Evolutionary conservation across 2,797 vertebrate species (phyloP).

Genomic region (Eremophila alpestris): DNA sequence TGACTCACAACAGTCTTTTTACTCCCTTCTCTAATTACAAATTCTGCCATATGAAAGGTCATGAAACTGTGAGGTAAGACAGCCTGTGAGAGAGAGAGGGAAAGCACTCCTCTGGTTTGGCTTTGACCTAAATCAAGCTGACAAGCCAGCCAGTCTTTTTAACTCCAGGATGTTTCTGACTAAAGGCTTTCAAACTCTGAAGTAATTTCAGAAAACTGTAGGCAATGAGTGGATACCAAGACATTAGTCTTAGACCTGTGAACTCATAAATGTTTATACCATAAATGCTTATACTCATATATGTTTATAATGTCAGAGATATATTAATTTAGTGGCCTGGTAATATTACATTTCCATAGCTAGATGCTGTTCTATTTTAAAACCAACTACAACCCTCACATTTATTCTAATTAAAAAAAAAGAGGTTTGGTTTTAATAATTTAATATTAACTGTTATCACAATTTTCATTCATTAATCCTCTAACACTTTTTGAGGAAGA

Average conservation of each 20-base stretch:
- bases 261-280: neutral
- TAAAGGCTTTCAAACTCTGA: neutral
- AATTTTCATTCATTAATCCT: neutral
- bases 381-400: neutral
- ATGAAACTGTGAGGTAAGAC: neutral
- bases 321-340: neutral
- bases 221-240: neutral
- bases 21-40: conserved; percentile 36
- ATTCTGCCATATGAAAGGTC: conserved; percentile 37
- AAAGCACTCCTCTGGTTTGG: neutral
- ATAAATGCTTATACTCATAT: neutral
- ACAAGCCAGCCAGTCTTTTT: conserved; percentile 12
- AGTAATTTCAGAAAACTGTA: conserved; percentile 7
- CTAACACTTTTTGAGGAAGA: neutral
- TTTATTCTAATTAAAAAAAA: neutral
- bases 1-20: conserved; percentile 32
- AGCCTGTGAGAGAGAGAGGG: neutral
- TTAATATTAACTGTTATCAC: neutral
- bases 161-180: neutral
- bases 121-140: conserved; percentile 42
- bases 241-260: neutral
- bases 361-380: neutral
- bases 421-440: neutral
- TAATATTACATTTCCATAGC: neutral
- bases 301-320: neutral